These are phyloP conservation scores for Chymomyza caudatula DNA, from an alignment of 2,888 invertebrate species.

Conservation along the genomic window DNA sequence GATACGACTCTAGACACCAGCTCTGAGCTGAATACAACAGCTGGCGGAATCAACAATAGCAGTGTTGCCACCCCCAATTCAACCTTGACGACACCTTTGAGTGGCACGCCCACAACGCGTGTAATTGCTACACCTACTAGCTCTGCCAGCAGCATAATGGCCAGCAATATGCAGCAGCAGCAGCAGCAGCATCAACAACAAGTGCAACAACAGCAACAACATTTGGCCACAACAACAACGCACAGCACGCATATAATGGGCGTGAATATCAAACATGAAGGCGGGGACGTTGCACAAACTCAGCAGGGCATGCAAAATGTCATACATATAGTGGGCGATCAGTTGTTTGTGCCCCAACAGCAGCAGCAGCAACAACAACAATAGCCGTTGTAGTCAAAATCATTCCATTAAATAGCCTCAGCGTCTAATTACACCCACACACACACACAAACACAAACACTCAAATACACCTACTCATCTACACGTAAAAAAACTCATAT, in stretches of 20 bases:
- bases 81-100: conserved; percentile 34
- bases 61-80: conserved; percentile 3
- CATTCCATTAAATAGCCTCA: conserved; percentile 26
- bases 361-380: conserved; percentile 37
- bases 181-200: conserved; percentile 35
- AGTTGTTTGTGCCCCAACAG: conserved; percentile 61
- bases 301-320: conserved; percentile 69
- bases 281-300: conserved; percentile 38
- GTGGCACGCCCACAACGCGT: conserved; percentile 33
- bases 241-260: conserved; percentile 53
- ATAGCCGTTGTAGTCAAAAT: neutral
- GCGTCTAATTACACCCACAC: conserved; percentile 12
- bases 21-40: conserved; percentile 46
- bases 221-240: conserved; percentile 50
- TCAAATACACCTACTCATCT: neutral
- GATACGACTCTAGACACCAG: conserved; percentile 61
- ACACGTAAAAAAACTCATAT: neutral
- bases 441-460: conserved; percentile 19
- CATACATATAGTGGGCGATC: conserved; percentile 74
- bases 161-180: conserved; percentile 55
- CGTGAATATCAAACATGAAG: conserved; percentile 52
- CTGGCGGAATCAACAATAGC: conserved; percentile 47
- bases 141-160: conserved; percentile 45
- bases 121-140: conserved; percentile 41
- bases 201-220: conserved; percentile 35